phyloP scores from a whole-genome alignment of 2,113 vertebrate genomes.

The Eulemur rufifrons region DNA sequence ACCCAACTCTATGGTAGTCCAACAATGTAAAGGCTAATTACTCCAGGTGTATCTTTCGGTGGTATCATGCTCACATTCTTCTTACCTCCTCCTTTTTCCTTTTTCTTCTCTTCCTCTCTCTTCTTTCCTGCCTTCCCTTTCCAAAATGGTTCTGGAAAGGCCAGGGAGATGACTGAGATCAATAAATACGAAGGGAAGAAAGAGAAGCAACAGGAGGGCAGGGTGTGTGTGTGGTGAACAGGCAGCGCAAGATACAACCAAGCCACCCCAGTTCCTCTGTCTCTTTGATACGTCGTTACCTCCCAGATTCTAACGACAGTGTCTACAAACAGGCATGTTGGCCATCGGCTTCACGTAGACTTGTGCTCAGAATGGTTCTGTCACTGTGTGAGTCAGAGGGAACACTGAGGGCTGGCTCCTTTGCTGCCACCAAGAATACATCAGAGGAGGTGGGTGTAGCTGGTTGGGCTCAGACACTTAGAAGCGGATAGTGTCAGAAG shows the following conservation, averaged over 20 bases:
- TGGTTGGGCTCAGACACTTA: background rate
- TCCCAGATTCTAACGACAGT: background rate
- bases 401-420: accelerated
- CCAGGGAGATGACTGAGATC: slow-evolving; percentile 62
- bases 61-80: background rate
- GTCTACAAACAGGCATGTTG: accelerated
- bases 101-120: slow-evolving; percentile 63
- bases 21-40: background rate
- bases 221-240: background rate
- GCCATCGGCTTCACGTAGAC: accelerated
- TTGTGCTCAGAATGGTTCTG: slow-evolving; percentile 50
- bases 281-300: background rate
- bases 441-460: background rate
- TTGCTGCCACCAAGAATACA: background rate
- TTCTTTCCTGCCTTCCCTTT: slow-evolving; percentile 71
- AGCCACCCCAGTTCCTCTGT: background rate
- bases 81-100: slow-evolving; percentile 67
- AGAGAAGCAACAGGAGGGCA: background rate
- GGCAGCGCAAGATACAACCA: background rate
- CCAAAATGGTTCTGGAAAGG: slow-evolving; percentile 64
- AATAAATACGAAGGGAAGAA: slow-evolving; percentile 25
- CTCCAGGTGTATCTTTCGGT: background rate
- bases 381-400: slow-evolving; percentile 14
- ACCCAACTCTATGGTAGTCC: background rate
- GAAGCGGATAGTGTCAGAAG: background rate